A percentile compares a stretch with the other conserved stretches of the same genome.
These are phyloP conservation scores for Deroplatys truncata DNA, from an alignment of 2,888 invertebrate species.

Conservation along the genomic window DNA sequence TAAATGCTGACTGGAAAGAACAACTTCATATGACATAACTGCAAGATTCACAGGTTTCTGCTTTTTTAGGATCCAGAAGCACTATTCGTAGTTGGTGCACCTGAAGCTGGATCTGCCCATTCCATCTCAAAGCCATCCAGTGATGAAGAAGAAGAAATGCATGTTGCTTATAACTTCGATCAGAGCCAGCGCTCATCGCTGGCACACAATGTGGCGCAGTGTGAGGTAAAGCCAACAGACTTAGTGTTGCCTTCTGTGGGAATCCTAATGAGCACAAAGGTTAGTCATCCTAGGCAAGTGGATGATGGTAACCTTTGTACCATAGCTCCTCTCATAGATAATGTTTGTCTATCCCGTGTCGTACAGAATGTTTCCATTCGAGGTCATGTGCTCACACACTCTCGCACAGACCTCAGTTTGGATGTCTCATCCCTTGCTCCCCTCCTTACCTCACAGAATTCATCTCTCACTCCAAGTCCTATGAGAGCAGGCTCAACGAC, in stretches of 20 bases:
- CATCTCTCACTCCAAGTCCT: slow-evolving; percentile 33
- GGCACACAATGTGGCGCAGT: background rate
- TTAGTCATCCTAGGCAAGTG: background rate
- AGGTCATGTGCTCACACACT: slow-evolving; percentile 32
- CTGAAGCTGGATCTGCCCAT: background rate
- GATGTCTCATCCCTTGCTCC: slow-evolving; percentile 30
- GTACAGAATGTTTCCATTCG: slow-evolving; percentile 40
- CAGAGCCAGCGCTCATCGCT: background rate
- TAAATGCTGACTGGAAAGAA: no score
- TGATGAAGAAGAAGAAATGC: slow-evolving; percentile 28
- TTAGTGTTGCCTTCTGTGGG: slow-evolving; percentile 61
- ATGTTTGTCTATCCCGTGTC: slow-evolving; percentile 45
- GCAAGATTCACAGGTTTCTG: background rate
- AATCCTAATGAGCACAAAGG: slow-evolving; percentile 53
- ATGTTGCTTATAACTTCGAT: background rate
- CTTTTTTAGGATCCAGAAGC: background rate
- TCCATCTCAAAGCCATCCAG: slow-evolving; percentile 20
- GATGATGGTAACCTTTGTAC: slow-evolving; percentile 6
- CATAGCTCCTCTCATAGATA: slow-evolving; percentile 41
- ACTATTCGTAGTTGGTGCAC: background rate
- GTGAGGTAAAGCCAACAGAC: slow-evolving; percentile 42
- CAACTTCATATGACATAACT: no score
- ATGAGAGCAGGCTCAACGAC: slow-evolving; percentile 48
- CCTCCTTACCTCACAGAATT: slow-evolving; percentile 6
- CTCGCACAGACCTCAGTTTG: slow-evolving; percentile 32